Evolutionary conservation across 2,888 invertebrate genomes (phyloP), one percentile per base, ranked within the genome.

Genomic region (Parnassius smintheus): DNA sequence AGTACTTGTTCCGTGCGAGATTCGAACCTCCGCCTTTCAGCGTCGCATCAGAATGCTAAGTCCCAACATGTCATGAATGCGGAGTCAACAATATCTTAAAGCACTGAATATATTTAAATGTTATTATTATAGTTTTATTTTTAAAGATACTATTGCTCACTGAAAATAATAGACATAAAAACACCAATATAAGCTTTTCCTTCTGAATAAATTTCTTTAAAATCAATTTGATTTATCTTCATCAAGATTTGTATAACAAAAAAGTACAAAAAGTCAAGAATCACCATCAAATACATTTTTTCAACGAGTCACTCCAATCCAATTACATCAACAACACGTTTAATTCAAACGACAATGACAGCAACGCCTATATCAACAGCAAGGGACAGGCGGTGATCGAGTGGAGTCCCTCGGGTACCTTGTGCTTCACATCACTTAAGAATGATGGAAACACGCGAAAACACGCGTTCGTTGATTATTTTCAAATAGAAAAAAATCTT

Each of bases 331-430:
- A 84, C 83, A 84, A 85, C 78, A 72, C 76, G 74, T 82, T 81
- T 85, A 83, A 85, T 85, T 82, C 74, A 74, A 70, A 69, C 75
- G 70, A 82, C 78, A 76, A 76, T 72, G 68, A 67, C 65, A 59
- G 56, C 59, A 63, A 64, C 63, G 69, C 67, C 63, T 48, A 22
- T 35, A 54, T 48, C 55, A 12, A 55, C 58, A 52, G 42, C 63
- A 18, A 66, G 67, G 63, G 62, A 60, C 65, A 70, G 76, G 79
- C 81, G 72, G 80, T 85, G 88, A 88, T 89, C 77, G 88, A 87
- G 69, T 73, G 68, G 65, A 70, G 81, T 82, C 86, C 75, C 75
- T 64, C 62, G 83, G 78, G 79, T 71, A 65, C 68, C 61, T 42
- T 66, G 66, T 67, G 70, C 69, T 61, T 70, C 61, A 49, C 65